Evolutionary conservation across 2,797 vertebrate genomes (phyloP).

Genomic region (Hoplostethus mediterraneus): DNA sequence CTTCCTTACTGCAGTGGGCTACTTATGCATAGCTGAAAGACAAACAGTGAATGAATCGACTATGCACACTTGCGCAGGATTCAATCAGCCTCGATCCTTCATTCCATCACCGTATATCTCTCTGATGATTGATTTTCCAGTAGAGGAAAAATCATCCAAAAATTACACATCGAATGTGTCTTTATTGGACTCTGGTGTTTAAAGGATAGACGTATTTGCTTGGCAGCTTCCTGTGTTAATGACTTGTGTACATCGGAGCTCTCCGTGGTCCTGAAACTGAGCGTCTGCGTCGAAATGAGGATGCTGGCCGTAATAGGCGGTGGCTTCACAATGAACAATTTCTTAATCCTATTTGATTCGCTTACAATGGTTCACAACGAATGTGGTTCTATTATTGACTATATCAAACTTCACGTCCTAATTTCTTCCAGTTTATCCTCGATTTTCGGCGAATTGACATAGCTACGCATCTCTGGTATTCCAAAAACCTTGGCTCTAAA

Average conservation of each 20-base stretch:
- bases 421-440: neutral
- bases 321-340: conserved; percentile 39
- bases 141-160: neutral
- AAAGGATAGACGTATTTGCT: neutral
- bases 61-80: conserved; percentile 48
- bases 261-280: conserved; percentile 81
- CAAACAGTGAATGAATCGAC: conserved; percentile 15
- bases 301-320: conserved; percentile 53
- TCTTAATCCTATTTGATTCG: neutral
- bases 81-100: conserved; percentile 20
- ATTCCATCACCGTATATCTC: conserved; percentile 48
- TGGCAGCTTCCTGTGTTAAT: neutral
- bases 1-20: conserved; percentile 24
- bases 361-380: neutral
- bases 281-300: conserved; percentile 53
- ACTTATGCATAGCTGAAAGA: neutral
- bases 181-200: accelerated
- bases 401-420: neutral
- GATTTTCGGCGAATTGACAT: neutral
- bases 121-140: neutral
- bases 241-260: conserved; percentile 55
- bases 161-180: neutral
- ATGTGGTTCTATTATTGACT: neutral
- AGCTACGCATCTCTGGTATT: conserved; percentile 28
- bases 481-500: neutral